Evolutionary conservation across 2,888 invertebrate species (phyloP), one percentile per base, ranked within the genome.

Genomic region (Leuctra nigra): DNA sequence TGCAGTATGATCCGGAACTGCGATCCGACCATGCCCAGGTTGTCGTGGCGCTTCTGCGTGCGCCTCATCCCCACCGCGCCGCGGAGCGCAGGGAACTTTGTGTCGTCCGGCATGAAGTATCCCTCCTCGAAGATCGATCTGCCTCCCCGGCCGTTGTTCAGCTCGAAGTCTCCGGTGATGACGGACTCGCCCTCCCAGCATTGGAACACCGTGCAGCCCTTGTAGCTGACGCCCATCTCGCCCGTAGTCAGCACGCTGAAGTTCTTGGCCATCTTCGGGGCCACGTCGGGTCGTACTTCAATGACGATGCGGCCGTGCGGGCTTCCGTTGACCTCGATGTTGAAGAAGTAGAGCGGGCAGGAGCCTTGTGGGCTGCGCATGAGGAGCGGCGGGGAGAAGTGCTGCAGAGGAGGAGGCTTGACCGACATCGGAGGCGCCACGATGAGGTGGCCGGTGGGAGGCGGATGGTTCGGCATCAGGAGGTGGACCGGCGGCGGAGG

Each of bases 131-230:
- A 86, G 61, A 85, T 85, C 50, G 86, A 83, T 55, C 86, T 77
- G 0, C 89, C 89, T 16, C 90, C 88, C 53, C 87, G 80, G 0
- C 89, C 89, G 69, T 86, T 87, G 71, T 89, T 88, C 63, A 83
- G 72, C 70, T 89, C 88, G 70, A 87, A 87, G 71, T 89, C 89
- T 18, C 87, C 87, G 53, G 68, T 67, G 64, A 88, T 87, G 48
- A 89, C 84, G 68, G 87, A 87, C 69, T 89, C 87, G 62, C 84
- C 83, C 66, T 84, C 85, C 88, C 88, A 88, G 68, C 87, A 87
- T 69, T 88, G 87, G 72, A 88, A 89, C 64, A 89, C 83, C 64
- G 82, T 77, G 70, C 89, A 89, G 38, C 88, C 88, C 65, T 84
- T 85, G 72, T 87, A 89, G 46, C 87, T 86, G 65, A 83, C 80